Evolutionary conservation across 2,797 vertebrate genomes (phyloP).

Genomic region (Euthynnus affinis): DNA sequence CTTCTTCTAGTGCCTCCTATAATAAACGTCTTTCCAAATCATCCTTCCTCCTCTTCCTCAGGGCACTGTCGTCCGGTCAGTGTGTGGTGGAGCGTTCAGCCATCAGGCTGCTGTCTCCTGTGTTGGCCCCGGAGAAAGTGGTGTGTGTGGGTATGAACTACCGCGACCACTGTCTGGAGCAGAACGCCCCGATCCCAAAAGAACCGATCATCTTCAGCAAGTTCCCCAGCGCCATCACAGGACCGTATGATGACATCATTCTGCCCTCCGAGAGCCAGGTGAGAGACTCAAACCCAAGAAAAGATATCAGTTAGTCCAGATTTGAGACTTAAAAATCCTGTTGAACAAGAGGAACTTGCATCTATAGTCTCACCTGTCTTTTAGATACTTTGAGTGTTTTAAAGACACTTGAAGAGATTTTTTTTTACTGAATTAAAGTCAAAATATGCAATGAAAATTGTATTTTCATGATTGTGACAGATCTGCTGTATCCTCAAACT

Average conservation of each 20-base stretch:
- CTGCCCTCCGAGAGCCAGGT: constrained; percentile 89
- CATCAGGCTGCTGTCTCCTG: constrained; percentile 87
- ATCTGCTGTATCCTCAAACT: too few species aligned
- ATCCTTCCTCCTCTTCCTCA: constrained; percentile 64
- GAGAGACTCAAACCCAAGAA: not conserved
- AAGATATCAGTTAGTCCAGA: not conserved
- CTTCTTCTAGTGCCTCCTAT: too few species aligned
- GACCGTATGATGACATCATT: constrained; percentile 90
- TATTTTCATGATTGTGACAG: too few species aligned
- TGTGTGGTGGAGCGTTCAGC: constrained; percentile 80
- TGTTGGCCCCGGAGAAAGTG: constrained; percentile 91
- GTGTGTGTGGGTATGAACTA: constrained; percentile 97
- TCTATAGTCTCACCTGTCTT: too few species aligned
- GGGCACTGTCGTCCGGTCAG: constrained; percentile 84
- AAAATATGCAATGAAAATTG: too few species aligned
- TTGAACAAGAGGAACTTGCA: too few species aligned
- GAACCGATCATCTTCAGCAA: constrained; percentile 98
- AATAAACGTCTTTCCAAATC: not conserved
- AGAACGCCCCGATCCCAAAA: constrained; percentile 87
- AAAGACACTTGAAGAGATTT: too few species aligned
- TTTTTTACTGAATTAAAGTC: too few species aligned
- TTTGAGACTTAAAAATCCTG: too few species aligned
- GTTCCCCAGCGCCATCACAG: constrained; percentile 91
- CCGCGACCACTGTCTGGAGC: constrained; percentile 93
- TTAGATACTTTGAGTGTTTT: too few species aligned